Conservation (phyloP, 2,113 vertebrate genomes). For the Leuciscus idus region DNA sequence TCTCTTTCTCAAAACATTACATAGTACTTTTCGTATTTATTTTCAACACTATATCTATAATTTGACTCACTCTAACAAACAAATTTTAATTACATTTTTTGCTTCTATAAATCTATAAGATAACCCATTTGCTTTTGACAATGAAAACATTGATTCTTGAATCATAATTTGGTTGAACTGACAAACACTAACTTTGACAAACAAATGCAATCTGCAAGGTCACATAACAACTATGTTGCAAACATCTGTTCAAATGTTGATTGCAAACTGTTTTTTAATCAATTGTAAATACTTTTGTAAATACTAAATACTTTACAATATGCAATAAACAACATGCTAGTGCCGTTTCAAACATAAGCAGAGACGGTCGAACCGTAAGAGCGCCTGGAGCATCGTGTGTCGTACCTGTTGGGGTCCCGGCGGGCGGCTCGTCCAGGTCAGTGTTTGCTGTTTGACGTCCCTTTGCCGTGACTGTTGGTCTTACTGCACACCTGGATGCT, state of each 20-base stretch:
- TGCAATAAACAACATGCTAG: not conserved
- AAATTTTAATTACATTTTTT: rapidly evolving
- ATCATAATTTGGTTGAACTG: not conserved
- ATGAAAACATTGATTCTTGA: no score
- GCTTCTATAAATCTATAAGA: no score
- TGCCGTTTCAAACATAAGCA: not conserved
- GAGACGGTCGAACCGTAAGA: constrained; percentile 39
- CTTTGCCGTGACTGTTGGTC: constrained; percentile 87
- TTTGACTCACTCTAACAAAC: no score
- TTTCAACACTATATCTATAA: no score
- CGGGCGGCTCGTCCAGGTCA: constrained; percentile 71
- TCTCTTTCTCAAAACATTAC: no score
- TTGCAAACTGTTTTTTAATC: not conserved
- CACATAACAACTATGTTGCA: not conserved
- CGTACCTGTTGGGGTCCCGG: constrained; percentile 74
- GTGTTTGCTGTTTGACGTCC: constrained; percentile 87
- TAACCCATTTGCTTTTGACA: no score
- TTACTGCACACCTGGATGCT: constrained; percentile 88
- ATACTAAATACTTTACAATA: not conserved
- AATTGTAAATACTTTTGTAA: no score
- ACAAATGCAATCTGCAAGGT: not conserved
- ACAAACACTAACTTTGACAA: not conserved
- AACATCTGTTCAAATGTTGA: not conserved
- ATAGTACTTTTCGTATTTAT: no score
- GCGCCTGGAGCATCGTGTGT: not conserved